A percentile compares a stretch with the other conserved stretches of the same genome.
Conservation (phyloP, 2,797 vertebrate species). For the Falco columbarius region DNA sequence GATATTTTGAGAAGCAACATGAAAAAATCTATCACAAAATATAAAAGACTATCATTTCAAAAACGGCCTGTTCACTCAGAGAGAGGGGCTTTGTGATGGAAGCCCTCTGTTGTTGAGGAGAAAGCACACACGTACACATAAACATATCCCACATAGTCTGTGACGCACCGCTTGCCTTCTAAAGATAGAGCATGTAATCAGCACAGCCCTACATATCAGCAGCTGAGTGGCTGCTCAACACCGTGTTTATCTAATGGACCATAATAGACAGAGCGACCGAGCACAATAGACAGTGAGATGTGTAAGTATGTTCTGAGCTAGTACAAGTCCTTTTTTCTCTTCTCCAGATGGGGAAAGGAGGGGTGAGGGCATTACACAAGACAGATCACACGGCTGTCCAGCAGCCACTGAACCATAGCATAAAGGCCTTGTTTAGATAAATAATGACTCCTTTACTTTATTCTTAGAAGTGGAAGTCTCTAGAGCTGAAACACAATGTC, state of each 20-base stretch:
- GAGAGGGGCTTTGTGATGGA: slow-evolving; percentile 35
- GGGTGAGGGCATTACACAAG: slow-evolving; percentile 66
- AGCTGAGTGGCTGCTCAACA: slow-evolving; percentile 51
- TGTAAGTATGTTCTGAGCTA: slow-evolving; percentile 60
- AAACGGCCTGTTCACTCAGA: neutral
- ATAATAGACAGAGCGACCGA: slow-evolving; percentile 34
- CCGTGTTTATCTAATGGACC: slow-evolving; percentile 71
- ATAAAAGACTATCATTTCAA: neutral
- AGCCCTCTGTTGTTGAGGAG: slow-evolving; percentile 21
- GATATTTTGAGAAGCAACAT: slow-evolving; percentile 13
- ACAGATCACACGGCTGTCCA: slow-evolving; percentile 62
- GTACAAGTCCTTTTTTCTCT: slow-evolving; percentile 41
- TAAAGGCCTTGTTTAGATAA: slow-evolving; percentile 70
- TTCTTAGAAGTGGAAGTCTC: slow-evolving; percentile 64
- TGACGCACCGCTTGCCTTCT: slow-evolving; percentile 60
- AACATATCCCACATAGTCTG: slow-evolving; percentile 38
- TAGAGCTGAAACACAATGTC: slow-evolving; percentile 56
- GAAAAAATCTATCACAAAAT: slow-evolving; percentile 1
- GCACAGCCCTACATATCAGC: slow-evolving; percentile 11
- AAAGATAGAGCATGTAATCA: slow-evolving; percentile 67
- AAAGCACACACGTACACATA: neutral
- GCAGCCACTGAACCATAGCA: slow-evolving; percentile 55
- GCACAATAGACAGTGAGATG: slow-evolving; percentile 68
- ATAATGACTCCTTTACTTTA: slow-evolving; percentile 69
- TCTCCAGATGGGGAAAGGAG: slow-evolving; percentile 36